These are phyloP conservation scores for Reticulitermes speratus DNA, from an alignment of 1,140 invertebrate species.

Conservation along the genomic window DNA sequence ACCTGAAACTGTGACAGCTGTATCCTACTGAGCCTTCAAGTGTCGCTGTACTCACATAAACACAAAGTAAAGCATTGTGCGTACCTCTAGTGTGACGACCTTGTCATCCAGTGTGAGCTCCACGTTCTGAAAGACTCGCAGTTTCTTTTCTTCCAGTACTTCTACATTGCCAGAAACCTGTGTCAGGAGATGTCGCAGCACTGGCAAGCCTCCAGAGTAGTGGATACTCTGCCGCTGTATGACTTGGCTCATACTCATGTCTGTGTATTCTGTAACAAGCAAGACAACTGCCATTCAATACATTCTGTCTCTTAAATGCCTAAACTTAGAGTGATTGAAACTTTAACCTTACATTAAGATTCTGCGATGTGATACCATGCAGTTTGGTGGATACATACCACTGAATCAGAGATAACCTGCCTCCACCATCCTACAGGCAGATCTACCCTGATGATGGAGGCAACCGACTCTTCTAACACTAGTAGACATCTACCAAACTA, in stretches of 20 bases:
- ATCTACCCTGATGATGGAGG: too few species aligned
- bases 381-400: too few species aligned
- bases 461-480: too few species aligned
- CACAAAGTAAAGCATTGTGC: too few species aligned
- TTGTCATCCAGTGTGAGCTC: constrained; percentile 82
- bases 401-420: too few species aligned
- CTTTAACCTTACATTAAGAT: too few species aligned
- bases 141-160: constrained; percentile 68
- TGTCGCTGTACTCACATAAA: too few species aligned
- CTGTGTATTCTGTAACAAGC: constrained; percentile 81
- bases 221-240: constrained; percentile 87
- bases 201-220: constrained; percentile 74
- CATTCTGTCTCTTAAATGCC: neutral
- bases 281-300: neutral
- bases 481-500: too few species aligned
- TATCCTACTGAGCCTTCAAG: too few species aligned
- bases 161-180: constrained; percentile 83
- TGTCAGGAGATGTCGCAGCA: constrained; percentile 80
- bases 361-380: too few species aligned
- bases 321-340: neutral
- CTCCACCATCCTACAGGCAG: too few species aligned
- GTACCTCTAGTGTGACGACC: constrained; percentile 79
- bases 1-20: too few species aligned
- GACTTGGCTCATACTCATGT: constrained; percentile 90
- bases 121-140: constrained; percentile 75